Evolutionary conservation across 2,888 invertebrate genomes (phyloP).

Genomic region (Lamellibrachia satsuma): DNA sequence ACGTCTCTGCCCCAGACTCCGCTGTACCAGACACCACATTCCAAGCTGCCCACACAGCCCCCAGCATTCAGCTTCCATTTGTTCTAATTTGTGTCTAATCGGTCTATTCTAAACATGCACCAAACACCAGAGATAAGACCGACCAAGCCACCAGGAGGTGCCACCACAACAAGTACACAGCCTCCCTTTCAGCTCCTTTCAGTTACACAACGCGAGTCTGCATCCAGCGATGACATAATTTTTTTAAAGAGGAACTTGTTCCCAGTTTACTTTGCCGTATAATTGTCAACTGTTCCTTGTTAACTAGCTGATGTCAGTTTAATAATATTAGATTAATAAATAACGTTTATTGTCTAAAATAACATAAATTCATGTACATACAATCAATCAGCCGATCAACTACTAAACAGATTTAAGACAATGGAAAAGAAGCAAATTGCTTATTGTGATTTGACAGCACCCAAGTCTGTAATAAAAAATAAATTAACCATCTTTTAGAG

Average conservation of each 20-base stretch:
- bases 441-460: too few relatives aligned
- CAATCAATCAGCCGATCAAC: too few relatives aligned
- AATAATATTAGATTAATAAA: neutral
- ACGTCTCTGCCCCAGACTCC: neutral
- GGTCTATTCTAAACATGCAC: neutral
- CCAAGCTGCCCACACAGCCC: neutral
- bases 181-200: constrained; percentile 17
- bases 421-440: too few relatives aligned
- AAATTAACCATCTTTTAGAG: too few relatives aligned
- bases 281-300: neutral
- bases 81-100: neutral
- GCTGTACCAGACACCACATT: neutral
- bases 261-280: neutral
- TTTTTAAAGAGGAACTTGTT: neutral
- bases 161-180: neutral
- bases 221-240: neutral
- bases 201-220: neutral
- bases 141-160: neutral
- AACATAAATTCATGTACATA: too few relatives aligned
- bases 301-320: neutral
- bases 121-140: neutral
- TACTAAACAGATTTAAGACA: too few relatives aligned
- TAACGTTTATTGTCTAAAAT: too few relatives aligned
- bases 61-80: neutral
- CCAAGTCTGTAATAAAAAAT: too few relatives aligned